Conservation (phyloP, 1,140 invertebrate genomes). For the Diorhabda elongata region DNA sequence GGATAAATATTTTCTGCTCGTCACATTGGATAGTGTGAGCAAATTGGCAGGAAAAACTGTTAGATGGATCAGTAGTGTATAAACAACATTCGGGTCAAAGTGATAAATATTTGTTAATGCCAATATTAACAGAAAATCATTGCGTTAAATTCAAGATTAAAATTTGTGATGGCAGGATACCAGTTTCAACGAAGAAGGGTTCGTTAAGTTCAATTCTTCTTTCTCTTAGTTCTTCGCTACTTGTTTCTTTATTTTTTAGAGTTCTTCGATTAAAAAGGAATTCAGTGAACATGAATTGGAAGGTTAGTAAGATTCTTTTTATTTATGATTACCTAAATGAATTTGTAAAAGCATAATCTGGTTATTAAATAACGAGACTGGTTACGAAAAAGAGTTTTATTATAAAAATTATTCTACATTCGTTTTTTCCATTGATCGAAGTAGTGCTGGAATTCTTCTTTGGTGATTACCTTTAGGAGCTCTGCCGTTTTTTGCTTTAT, state of each 20-base stretch:
- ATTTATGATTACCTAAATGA: slow-evolving; percentile 6
- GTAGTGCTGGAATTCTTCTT: no score
- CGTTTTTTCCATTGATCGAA: no score
- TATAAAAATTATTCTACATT: slow-evolving; percentile 5
- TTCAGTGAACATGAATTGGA: slow-evolving; percentile 42
- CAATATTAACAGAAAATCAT: neutral
- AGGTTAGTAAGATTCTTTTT: slow-evolving; percentile 32
- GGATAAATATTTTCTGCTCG: no score
- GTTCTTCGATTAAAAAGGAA: slow-evolving; percentile 40
- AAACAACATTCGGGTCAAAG: slow-evolving; percentile 15
- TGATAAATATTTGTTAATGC: slow-evolving; percentile 8
- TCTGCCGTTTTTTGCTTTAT: no score
- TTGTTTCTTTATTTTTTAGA: slow-evolving; percentile 29
- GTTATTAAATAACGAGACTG: neutral
- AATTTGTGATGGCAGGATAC: neutral
- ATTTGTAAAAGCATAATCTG: slow-evolving; percentile 7
- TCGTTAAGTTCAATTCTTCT: neutral
- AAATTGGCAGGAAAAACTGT: slow-evolving; percentile 8
- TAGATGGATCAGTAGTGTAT: slow-evolving; percentile 11
- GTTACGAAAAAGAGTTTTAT: no score
- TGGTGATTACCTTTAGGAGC: no score
- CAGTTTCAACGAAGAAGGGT: slow-evolving; percentile 12
- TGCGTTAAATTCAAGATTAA: neutral
- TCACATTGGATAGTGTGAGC: neutral
- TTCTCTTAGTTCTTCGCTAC: neutral